Percentiles rank a stretch among this genome's conserved stretches.
Conservation (phyloP, 2,888 invertebrate species). For the Lepeophtheirus nordmannii region DNA sequence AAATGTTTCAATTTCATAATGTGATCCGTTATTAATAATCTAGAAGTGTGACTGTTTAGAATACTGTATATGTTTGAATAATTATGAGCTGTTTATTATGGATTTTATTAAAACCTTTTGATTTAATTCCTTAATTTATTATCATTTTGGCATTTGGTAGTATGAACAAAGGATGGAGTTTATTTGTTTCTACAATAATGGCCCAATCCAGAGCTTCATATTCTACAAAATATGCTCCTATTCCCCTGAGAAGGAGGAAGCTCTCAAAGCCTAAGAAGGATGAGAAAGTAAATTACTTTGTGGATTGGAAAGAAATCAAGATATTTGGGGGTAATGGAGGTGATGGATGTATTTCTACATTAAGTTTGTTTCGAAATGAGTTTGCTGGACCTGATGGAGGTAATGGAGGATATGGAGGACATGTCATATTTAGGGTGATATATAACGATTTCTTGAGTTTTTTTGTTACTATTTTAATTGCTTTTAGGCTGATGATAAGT, state of each 20-base stretch:
- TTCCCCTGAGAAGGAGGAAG: conserved; percentile 6
- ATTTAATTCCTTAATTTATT: no score
- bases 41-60: no score
- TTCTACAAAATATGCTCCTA: no score
- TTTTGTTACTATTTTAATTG: background rate
- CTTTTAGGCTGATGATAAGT: background rate
- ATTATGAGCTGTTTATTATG: no score
- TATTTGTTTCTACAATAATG: no score
- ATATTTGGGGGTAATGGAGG: conserved; percentile 76
- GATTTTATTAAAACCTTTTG: no score
- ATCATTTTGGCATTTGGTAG: no score
- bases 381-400: conserved; percentile 88
- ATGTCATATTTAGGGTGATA: conserved; percentile 60
- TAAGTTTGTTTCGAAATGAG: conserved; percentile 57
- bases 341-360: conserved; percentile 61
- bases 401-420: conserved; percentile 89
- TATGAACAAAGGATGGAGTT: no score
- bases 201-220: no score
- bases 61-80: no score
- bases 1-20: background rate
- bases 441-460: background rate
- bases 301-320: conserved; percentile 51
- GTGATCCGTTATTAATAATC: no score
- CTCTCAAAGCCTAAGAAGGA: conserved; percentile 1
- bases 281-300: conserved; percentile 46